Base-by-base conservation (phyloP, 2,888 invertebrate species). In the Dolichopus griseipennis region DNA sequence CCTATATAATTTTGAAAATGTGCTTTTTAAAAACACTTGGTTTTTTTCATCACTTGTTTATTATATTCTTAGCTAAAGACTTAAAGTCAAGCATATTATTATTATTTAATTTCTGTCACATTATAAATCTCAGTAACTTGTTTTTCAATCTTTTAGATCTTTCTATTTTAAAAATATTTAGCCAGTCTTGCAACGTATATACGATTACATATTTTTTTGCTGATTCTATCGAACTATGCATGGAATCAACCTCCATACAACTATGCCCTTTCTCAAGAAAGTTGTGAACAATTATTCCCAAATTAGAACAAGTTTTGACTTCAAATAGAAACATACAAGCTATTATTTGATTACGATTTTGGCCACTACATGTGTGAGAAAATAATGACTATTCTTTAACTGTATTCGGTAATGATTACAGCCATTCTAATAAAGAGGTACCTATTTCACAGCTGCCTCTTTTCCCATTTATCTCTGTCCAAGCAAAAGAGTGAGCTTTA, bases 361-460 rank as follows among this genome's bases (percentile, higher is more conserved):
- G 75, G 22, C 74, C 73, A 27, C 27, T 22, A 73, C 67, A 70
- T 73, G 67, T 73, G 67, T 71, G 68, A 68, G 73, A 71, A 72
- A 70, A 72, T 65, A 74, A 61, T 9, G 66, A 64, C 33, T 66
- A 33, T 64, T 64, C 61, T 66, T 66, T 63, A 6, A 67, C 65
- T 34, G 20, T 61, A 20, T 61, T 63, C 61, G 67, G 67, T 65
- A 68, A 41, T 33, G 63, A 73, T 61, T 37, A 67, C 72, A 65
- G 73, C 62, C 64, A 71, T 71, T 61, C 75, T 65, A 43, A 69
- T 73, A 69, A 72, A 75, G 66, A 76, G 72, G 66, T 75, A 27
- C 72, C 77, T 75, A 67, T 61, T 52, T 64, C 52, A 43, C 52
- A 67, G 61, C 64, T 64, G 10, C 67, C 67, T 4, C 64, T 33